Conservation (phyloP, 2,888 invertebrate genomes). For the Cordilura impudica region DNA sequence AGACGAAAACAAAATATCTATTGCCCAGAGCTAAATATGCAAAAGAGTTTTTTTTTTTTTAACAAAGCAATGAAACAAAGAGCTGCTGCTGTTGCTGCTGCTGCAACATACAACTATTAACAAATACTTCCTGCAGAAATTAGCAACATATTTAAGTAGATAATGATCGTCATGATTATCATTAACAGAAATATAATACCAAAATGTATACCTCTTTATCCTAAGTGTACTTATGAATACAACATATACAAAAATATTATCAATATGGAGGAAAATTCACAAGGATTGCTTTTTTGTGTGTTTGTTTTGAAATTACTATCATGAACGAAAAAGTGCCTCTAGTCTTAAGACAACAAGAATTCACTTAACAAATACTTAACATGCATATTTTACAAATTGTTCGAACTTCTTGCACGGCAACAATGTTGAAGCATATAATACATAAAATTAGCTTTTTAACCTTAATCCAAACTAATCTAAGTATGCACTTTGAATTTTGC, state of each 20-base stretch:
- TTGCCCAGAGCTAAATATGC: constrained; percentile 48
- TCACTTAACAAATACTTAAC: constrained; percentile 59
- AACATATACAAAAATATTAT: too few species aligned
- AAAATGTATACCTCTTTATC: constrained; percentile 3
- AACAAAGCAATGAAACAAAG: constrained; percentile 19
- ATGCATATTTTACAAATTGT: constrained; percentile 61
- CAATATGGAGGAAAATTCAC: too few species aligned
- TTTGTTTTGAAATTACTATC: too few species aligned
- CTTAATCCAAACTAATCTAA: background rate
- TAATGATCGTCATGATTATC: constrained; percentile 61
- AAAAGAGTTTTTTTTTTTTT: constrained; percentile 25
- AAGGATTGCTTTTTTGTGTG: too few species aligned
- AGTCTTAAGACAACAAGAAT: constrained; percentile 51
- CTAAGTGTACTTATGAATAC: background rate
- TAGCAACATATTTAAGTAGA: constrained; percentile 59
- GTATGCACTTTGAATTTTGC: too few species aligned
- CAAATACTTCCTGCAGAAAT: constrained; percentile 57
- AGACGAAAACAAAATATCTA: constrained; percentile 14
- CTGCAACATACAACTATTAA: constrained; percentile 44
- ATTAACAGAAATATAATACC: background rate
- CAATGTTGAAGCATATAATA: background rate
- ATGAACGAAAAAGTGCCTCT: constrained; percentile 28
- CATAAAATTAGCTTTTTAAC: background rate
- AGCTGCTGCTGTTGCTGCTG: background rate
- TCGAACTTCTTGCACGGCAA: background rate